Base-by-base conservation (phyloP, 1,140 invertebrate species). In the Caenorhabditis brenneri region DNA sequence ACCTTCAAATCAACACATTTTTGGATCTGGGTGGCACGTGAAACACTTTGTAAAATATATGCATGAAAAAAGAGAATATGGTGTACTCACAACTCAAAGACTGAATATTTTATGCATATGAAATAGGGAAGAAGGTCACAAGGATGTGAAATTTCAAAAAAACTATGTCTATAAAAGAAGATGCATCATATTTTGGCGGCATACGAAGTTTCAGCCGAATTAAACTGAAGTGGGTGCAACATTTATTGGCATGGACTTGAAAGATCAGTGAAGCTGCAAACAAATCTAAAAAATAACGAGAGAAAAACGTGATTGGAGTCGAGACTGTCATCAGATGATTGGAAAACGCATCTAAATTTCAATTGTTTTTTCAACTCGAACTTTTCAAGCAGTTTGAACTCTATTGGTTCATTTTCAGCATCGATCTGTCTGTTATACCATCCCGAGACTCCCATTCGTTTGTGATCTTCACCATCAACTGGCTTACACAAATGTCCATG, bases 391-490 rank as follows among this genome's bases (percentile, higher is more conserved):
- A n/a, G n/a, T n/a, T n/a, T n/a, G n/a, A n/a, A n/a, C n/a, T n/a
- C n/a, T n/a, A n/a, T n/a, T n/a, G n/a, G n/a, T n/a, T n/a, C n/a
- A n/a, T 33, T 65, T 74, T 12, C 36, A 74, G 65, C 65, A 74
- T 24, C 33, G 65, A 74, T 74, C 65, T 2, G 65, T 74, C 24
- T 74, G 65, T n/a, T 74, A 74, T 22, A 74, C 65, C 0, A 27
- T 74, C 19, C 65, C 65, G 19, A 36, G 60, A 31, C 81, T 69
- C 22, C 81, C 81, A 16, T 82, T 82, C 42, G 55, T 82, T 16
- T 82, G 81, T 74, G 81, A 82, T 27, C 81, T 82, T 10, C 81
- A 82, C 31, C 55, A 82, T 10, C 81, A 82, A 49, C 55, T 82
- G 4, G 55, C 60, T 10, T 60, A 82, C 42, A 60, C 60, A 36